These are phyloP conservation scores for Pomatostomus ruficeps DNA, from an alignment of 2,113 vertebrate genomes.

Conservation along the genomic window DNA sequence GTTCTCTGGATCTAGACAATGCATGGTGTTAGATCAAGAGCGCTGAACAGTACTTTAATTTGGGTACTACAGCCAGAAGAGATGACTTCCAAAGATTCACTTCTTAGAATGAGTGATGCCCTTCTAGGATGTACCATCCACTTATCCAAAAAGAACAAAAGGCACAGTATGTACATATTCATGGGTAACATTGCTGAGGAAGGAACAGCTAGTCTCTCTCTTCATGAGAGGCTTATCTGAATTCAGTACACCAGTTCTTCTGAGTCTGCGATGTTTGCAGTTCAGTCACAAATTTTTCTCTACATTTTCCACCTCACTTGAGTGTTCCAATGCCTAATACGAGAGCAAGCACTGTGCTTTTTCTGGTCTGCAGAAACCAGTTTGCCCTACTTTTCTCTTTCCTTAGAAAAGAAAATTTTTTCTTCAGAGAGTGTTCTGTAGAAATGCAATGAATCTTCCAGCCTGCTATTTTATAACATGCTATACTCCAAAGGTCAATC, in stretches of 20 bases:
- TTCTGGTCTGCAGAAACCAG: constrained; percentile 3
- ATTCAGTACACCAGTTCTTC: constrained; percentile 47
- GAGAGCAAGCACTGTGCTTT: not conserved
- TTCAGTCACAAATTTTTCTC: not conserved
- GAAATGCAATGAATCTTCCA: not conserved
- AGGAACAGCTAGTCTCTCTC: constrained; percentile 55
- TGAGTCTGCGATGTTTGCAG: not conserved
- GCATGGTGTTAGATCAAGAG: not conserved
- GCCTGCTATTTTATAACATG: not conserved
- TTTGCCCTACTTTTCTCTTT: constrained; percentile 33
- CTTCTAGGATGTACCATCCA: constrained; percentile 11
- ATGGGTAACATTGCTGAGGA: constrained; percentile 35
- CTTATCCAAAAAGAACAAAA: constrained; percentile 27
- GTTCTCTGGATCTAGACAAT: not conserved
- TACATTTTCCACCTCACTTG: constrained; percentile 24
- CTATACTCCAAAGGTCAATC: not conserved
- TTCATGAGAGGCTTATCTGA: constrained; percentile 44
- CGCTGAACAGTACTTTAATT: not conserved
- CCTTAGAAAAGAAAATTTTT: not conserved
- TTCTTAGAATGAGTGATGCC: constrained; percentile 27
- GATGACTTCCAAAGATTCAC: not conserved
- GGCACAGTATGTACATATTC: constrained; percentile 22
- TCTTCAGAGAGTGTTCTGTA: not conserved
- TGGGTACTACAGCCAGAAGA: not conserved
- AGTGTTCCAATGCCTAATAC: not conserved